Evolutionary conservation across 1,140 invertebrate species (phyloP), one percentile per base, ranked within the genome.

Genomic region (Alviniconcha marisindica): DNA sequence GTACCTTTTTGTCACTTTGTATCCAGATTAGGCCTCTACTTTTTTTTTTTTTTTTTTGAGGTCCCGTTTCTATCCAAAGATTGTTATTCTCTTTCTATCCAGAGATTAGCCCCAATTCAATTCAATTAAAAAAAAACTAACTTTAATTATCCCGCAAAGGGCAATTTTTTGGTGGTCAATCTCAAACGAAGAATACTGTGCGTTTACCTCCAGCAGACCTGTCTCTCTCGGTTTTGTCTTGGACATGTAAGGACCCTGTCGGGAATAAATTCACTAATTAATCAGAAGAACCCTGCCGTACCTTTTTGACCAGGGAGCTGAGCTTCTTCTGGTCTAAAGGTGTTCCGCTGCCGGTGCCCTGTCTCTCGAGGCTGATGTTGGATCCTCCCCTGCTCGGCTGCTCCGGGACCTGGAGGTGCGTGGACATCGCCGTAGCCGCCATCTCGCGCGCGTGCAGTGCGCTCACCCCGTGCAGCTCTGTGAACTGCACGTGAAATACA

Each of bases 391-490:
- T 5, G 44, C 73, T 76, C 12, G 15, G 3, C 12, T 5, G 33
- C 12, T 40, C 69, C 69, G 38, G 33, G 7, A 33, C 2, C 44
- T 76, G 38, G 12, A 12, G 42, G 42, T 48, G 44, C 44, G 48
- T 24, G 0, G 44, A 51, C 42, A 74, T 44, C 2, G 71, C 38
- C 2, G 71, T 42, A 38, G 71, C 21, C 4, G 71, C 42, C 36
- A 74, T 21, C 38, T 74, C 71, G 14, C 71, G 18, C 14, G 38
- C 71, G 14, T 74, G 71, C 10, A 74, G 71, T 12, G 42, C 1
- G 71, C 42, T 74, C 42, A 44, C 42, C 71, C 71, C 71, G 42
- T 74, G 71, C 71, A 74, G 71, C 71, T 42, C 71, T 42, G 71
- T 74, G 71, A 74, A 74, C 71, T 74, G 71, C 10, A 7, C 36